Conservation (phyloP, 2,797 vertebrate species). For the Labeo calbasu region DNA sequence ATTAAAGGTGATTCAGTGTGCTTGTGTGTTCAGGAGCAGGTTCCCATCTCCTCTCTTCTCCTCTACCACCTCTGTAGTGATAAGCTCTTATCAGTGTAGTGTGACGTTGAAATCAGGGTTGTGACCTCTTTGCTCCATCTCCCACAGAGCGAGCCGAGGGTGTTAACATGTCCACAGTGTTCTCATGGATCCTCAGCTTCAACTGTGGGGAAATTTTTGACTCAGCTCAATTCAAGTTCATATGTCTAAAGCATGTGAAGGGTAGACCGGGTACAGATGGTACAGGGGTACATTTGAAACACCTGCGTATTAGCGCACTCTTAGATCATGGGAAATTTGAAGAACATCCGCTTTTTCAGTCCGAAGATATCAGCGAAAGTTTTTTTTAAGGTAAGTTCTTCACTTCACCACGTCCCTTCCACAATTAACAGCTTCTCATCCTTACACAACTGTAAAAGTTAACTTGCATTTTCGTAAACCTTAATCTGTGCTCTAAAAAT, state of each 20-base stretch:
- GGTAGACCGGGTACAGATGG: too few species aligned
- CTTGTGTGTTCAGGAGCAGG: slow-evolving; percentile 14
- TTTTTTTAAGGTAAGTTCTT: too few species aligned
- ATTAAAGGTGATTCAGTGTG: background rate
- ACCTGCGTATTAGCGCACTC: too few species aligned
- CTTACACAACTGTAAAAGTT: too few species aligned
- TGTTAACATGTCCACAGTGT: slow-evolving; percentile 21
- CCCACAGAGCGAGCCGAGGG: slow-evolving; percentile 13
- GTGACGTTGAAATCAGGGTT: slow-evolving; percentile 22
- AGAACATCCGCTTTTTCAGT: too few species aligned
- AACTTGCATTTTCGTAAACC: too few species aligned
- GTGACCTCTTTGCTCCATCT: slow-evolving; percentile 30
- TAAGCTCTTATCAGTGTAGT: slow-evolving; percentile 42
- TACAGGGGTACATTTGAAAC: too few species aligned
- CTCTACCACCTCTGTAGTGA: slow-evolving; percentile 16
- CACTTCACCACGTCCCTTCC: too few species aligned
- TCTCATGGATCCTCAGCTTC: slow-evolving; percentile 21
- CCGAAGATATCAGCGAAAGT: too few species aligned
- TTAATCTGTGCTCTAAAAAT: too few species aligned
- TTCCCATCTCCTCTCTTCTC: slow-evolving; percentile 15
- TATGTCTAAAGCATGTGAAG: background rate
- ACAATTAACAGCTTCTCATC: too few species aligned
- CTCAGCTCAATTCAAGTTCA: background rate
- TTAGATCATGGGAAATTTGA: too few species aligned
- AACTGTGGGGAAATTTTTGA: slow-evolving; percentile 10